Conservation (phyloP, 1,140 invertebrate species). For the Diprion similis region DNA sequence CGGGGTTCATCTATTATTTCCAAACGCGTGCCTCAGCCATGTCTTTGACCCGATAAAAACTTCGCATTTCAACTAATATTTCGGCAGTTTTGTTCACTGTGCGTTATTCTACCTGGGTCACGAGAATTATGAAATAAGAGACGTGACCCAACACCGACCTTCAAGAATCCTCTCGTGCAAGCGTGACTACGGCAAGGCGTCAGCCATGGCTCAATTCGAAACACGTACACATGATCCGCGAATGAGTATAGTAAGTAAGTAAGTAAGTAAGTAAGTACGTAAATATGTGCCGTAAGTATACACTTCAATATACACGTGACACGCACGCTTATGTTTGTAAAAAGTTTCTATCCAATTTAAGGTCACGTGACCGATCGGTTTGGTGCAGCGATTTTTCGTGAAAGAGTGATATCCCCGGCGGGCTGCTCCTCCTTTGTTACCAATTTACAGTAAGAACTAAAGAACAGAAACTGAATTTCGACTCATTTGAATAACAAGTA, state of each 20-base stretch:
- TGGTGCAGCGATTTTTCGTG: not conserved
- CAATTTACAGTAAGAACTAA: not conserved
- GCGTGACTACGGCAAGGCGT: not conserved
- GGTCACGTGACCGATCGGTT: not conserved
- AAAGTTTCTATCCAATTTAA: not conserved
- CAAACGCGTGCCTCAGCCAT: too few species aligned
- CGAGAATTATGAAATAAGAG: not conserved
- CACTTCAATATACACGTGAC: not conserved
- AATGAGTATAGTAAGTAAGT: not conserved
- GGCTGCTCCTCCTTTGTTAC: not conserved
- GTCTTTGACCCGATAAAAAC: too few species aligned
- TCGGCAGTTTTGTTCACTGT: too few species aligned
- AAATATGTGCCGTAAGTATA: not conserved
- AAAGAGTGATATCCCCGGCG: not conserved
- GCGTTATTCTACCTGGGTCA: too few species aligned
- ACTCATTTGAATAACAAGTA: too few species aligned
- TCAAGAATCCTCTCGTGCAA: not conserved
- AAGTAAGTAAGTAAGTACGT: not conserved
- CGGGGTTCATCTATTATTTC: too few species aligned
- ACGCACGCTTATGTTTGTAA: not conserved
- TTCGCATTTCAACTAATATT: too few species aligned
- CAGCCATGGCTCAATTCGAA: not conserved
- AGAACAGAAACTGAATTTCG: not conserved
- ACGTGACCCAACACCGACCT: not conserved
- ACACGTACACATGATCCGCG: not conserved